Percentiles rank a stretch among this genome's conserved stretches.
These are phyloP conservation scores for Coronaproctus castanopsis DNA, from an alignment of 2,888 invertebrate genomes.

Conservation along the genomic window DNA sequence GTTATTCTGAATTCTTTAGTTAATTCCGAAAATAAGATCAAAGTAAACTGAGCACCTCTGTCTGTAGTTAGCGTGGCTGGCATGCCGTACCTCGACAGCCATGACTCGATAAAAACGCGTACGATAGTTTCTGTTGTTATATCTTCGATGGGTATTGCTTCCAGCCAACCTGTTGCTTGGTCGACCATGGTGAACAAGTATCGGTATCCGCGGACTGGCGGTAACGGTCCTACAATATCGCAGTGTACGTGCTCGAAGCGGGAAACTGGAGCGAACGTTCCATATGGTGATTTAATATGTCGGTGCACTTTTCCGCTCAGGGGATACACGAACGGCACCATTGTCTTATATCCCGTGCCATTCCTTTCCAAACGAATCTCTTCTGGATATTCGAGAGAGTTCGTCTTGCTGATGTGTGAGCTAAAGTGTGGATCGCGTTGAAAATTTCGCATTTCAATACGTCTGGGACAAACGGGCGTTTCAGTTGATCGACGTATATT, in stretches of 20 bases:
- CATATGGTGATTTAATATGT: slow-evolving; percentile 19
- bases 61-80: slow-evolving; percentile 25
- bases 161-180: slow-evolving; percentile 26
- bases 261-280: slow-evolving; percentile 18
- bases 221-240: slow-evolving; percentile 28
- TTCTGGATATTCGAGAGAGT: slow-evolving; percentile 17
- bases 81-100: slow-evolving; percentile 27
- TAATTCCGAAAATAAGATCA: background rate
- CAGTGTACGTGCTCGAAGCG: slow-evolving; percentile 27
- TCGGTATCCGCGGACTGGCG: slow-evolving; percentile 20
- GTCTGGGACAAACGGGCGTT: slow-evolving; percentile 14
- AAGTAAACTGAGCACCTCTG: slow-evolving; percentile 23
- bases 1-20: background rate
- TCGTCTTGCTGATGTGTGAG: slow-evolving; percentile 11
- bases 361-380: slow-evolving; percentile 21
- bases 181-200: slow-evolving; percentile 25
- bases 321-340: slow-evolving; percentile 23
- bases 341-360: slow-evolving; percentile 19
- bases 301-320: slow-evolving; percentile 22
- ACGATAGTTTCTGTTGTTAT: slow-evolving; percentile 26
- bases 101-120: slow-evolving; percentile 23
- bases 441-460: slow-evolving; percentile 9
- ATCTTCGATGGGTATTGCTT: slow-evolving; percentile 24
- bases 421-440: slow-evolving; percentile 5
- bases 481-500: background rate